Evolutionary conservation across 2,888 invertebrate genomes (phyloP), one percentile per base, ranked within the genome.

Genomic region (Ceraclea dissimilis): DNA sequence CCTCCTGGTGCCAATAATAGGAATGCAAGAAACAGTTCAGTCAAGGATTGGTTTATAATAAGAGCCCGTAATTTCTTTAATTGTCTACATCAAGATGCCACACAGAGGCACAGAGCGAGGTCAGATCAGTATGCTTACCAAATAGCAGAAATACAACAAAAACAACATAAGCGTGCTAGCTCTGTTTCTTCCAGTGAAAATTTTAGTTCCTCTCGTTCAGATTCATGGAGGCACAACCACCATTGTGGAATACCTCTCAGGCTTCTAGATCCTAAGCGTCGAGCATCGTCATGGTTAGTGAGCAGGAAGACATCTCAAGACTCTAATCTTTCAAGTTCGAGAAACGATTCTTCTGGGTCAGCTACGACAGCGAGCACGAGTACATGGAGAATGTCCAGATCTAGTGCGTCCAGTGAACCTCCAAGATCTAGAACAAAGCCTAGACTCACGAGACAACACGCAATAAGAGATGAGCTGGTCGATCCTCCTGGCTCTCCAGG

Each of bases 251-350:
- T 92, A 54, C 89, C 91, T 1, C 70, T 88, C 61, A 76, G 86
- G 54, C 71, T 88, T 62, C 73, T 88, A 44, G 88, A 88, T 63
- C 86, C 88, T 1, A 85, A 90, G 66, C 79, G 92, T 53, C 79
- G 92, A 63, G 88, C 91, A 49, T 88, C 91, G 0, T 90, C 91
- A 1, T 93, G 93, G 93, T 76, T 92, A 59, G 88, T 93, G 21
- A 90, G 92, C n/a, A 79, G 93, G 52, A 93, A 93, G 73, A 90
- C 93, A 0, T 92, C 91, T 11, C 93, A 93, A 70, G 93, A 94
- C 69, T 93, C 93, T 4, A 93, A 91, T 72, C 74, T 93, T 63
- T 92, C 91, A 49, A 91, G 89, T 65, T 93, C 93, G 19, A 79
- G 93, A 52, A 93, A 93, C 72, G 93, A 94, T 71, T 93, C 93